A percentile compares a stretch with the other conserved stretches of the same genome.
Evolutionary conservation across 1,140 invertebrate species (phyloP).

Genomic region (Caenorhabditis latens): DNA sequence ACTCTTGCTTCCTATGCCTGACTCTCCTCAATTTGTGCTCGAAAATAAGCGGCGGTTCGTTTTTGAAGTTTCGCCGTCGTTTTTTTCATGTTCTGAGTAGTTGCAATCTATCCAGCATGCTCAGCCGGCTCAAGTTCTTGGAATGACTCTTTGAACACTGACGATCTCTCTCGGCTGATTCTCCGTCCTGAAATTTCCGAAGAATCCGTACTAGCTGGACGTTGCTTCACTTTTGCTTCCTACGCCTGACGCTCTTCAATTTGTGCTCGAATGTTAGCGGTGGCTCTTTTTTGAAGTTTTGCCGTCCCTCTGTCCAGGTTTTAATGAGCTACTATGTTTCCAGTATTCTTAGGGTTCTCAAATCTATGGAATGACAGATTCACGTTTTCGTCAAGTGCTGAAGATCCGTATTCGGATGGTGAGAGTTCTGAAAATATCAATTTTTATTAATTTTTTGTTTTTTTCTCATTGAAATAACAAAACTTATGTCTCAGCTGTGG

Average conservation of each 20-base stretch:
- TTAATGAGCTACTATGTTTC: neutral
- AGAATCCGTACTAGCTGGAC: no score
- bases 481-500: conserved; percentile 25
- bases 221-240: neutral
- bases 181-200: neutral
- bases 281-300: neutral
- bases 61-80: no score
- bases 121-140: no score
- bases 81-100: no score
- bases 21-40: no score
- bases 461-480: neutral
- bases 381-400: neutral
- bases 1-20: no score
- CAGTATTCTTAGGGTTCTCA: neutral
- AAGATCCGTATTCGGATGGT: neutral
- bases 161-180: neutral
- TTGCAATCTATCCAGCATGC: no score
- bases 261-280: no score
- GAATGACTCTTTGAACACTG: neutral
- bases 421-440: conserved; percentile 36
- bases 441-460: no score
- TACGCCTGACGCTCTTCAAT: neutral
- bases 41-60: no score
- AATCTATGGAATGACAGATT: conserved; percentile 12
- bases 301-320: neutral